Conservation (phyloP, 2,113 vertebrate species). For the Elaphurus davidianus region DNA sequence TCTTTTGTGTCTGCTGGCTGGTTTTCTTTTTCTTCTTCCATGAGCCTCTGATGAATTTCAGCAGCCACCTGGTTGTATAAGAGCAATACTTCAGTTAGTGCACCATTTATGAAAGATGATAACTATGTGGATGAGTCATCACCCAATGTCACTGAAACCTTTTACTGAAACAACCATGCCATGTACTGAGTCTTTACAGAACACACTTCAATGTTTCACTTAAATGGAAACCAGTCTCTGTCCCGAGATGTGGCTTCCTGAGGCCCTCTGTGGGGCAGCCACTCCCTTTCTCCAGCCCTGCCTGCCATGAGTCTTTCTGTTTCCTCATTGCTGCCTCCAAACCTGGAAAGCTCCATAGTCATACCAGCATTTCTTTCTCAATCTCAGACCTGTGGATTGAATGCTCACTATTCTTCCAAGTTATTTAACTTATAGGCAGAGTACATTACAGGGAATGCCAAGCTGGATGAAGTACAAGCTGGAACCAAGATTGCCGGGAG, state of each 20-base stretch:
- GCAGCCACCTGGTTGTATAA: constrained; percentile 75
- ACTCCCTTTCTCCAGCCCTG: not conserved
- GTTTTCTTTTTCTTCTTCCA: constrained; percentile 79
- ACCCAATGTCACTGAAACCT: not conserved
- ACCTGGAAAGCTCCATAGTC: not conserved
- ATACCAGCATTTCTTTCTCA: not conserved
- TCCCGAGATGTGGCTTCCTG: not conserved
- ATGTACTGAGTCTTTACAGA: not conserved
- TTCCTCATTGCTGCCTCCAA: not conserved
- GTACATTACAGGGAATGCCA: not conserved
- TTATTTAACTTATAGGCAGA: not conserved
- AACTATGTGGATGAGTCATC: not conserved
- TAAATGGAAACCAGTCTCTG: not conserved
- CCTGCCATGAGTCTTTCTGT: rapidly evolving
- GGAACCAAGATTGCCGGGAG: not conserved
- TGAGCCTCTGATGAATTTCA: constrained; percentile 78
- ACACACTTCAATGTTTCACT: not conserved
- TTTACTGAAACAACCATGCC: not conserved
- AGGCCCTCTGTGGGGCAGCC: not conserved
- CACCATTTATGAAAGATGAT: not conserved
- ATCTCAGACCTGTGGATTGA: not conserved
- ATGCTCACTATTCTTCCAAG: not conserved
- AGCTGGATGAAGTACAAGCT: not conserved
- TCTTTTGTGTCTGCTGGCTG: constrained; percentile 73
- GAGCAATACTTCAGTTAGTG: not conserved